Conservation (phyloP, 2,797 vertebrate species). For the Chloroceryle amazona region DNA sequence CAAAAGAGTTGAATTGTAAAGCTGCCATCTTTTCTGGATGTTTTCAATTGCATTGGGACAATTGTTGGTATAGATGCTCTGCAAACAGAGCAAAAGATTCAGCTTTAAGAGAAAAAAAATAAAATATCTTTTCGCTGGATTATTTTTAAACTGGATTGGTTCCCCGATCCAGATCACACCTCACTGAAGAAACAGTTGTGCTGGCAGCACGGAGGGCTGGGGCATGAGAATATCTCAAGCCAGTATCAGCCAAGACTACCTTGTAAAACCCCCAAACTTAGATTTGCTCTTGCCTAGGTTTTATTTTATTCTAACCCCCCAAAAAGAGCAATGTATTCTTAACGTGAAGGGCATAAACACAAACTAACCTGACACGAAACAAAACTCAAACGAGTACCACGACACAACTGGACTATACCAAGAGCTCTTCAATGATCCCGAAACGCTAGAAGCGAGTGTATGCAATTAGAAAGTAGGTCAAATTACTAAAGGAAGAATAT, state of each 20-base stretch:
- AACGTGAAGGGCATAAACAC: neutral
- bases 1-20: neutral
- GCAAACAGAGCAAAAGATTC: conserved; percentile 15
- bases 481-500: conserved; percentile 38
- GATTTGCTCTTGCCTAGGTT: neutral
- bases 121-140: conserved; percentile 47
- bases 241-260: neutral
- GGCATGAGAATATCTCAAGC: conserved; percentile 11
- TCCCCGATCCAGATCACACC: conserved; percentile 53
- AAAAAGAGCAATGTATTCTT: neutral
- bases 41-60: neutral
- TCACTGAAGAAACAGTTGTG: conserved; percentile 53
- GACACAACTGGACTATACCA: neutral
- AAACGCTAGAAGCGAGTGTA: conserved; percentile 51
- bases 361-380: neutral
- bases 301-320: neutral
- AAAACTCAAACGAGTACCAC: neutral
- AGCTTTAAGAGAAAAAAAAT: conserved; percentile 30
- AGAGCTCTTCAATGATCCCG: conserved; percentile 16
- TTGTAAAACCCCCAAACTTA: neutral
- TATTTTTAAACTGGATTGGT: conserved; percentile 70
- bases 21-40: neutral
- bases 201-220: neutral
- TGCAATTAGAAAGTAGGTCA: conserved; percentile 45
- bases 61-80: neutral